Evolutionary conservation across 2,797 vertebrate genomes (phyloP), one percentile per base, ranked within the genome.

Genomic region (Catostomus latipinnis): DNA sequence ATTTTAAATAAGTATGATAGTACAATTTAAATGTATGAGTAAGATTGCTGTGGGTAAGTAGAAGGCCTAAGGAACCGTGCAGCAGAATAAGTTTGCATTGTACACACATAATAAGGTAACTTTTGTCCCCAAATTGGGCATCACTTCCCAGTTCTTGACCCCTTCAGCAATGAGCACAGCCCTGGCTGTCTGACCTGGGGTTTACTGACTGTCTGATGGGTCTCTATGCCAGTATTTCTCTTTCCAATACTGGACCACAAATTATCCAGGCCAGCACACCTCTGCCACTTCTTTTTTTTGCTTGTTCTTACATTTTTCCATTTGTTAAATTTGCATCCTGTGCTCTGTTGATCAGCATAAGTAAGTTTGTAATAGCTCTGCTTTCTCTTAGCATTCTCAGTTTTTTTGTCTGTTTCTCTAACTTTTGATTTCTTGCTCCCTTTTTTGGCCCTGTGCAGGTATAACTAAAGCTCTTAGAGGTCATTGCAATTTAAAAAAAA

Each of bases 151-250:
- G 53, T 53, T 65, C 60, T 65, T n/a, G 49, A 69, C 56, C n/a
- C 83, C 81, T 46, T 84, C 46, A 34, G n/a, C 87, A 67, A 87
- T 80, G 81, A 83, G 87, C 85, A 87, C 85, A 88, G 91, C 90
- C 95, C 94, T 96, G 95, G 96, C 96, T 96, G 95, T 98, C 97
- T 98, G 98, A 98, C 96, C 96, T 95, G 94, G 95, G 94, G 95
- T 96, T 96, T 34, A 34, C 95, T 95, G 94, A 94, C 94, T 97
- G 96, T 95, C 93, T 96, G 92, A 92, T 92, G 91, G 92, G 91
- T 92, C 91, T 93, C 91, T 93, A 93, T 91, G 91, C 92, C 91
- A 93, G 93, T 92, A 88, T 92, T 76, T 71, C 83, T 83, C 52
- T 76, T 85, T 86, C 82, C 87, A 90, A 89, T 88, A 91, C 92